Base-by-base conservation (phyloP, 2,888 invertebrate genomes). In the Meta bourneti region DNA sequence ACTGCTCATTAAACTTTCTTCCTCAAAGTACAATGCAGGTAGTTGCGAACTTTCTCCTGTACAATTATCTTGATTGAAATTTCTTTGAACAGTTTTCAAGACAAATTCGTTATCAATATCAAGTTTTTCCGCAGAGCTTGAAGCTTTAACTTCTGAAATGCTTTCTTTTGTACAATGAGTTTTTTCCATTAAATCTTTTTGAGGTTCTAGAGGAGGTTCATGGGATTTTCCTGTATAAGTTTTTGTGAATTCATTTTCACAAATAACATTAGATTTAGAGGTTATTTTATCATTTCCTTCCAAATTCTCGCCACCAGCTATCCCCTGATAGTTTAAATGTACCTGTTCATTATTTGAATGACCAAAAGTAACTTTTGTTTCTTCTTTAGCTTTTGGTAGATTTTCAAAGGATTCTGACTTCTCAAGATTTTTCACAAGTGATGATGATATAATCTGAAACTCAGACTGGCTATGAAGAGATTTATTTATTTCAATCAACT, bases 1-100 rank as follows among this genome's bases (percentile, higher is more conserved):
- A 61, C 80, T 88, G 70, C 81, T 89, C 89, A 92, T 85, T 70
- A 92, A 81, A 69, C 86, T 92, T 82, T 92, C 92, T 82, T 92
- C 92, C 72, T 89, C 92, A 85, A 88, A 85, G 72, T 49, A 85
- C 48, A 72, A 48, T 70, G 85, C 80, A 72, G 91, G 85, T 11
- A 13, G 13, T 61, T 61, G 61, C 1, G 61, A 61, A 61, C 5
- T 61, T 61, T 61, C 61, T 61, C 61, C 16, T 34, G 34, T 34
- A 61, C 8, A 61, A 16, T 69, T 81, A n/a, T 75, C 77, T 51
- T 34, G 54, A 19, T 20, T 84, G 16, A 19, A 51, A 19, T 77
- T 81, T 70, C 74, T 81, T 74, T 70, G 74, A 19, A 81, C 19
- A 19, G 90, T 74, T 52, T 80, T 86, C 69, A 90, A 75, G 70